A percentile compares a stretch with the other conserved stretches of the same genome.
Conservation (phyloP, 1,140 invertebrate genomes). For the Leptinotarsa undecemlineata region DNA sequence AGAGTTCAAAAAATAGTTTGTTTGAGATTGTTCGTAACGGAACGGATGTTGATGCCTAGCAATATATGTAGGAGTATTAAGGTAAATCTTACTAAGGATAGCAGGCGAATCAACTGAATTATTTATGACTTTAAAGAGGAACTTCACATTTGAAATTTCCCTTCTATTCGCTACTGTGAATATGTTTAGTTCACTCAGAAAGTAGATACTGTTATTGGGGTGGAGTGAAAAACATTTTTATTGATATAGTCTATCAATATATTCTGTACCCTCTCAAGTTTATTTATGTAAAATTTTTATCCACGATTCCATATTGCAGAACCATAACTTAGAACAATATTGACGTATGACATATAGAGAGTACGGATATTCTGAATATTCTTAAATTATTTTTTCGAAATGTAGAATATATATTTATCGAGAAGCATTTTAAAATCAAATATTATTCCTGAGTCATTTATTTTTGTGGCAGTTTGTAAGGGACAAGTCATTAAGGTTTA, state of each 20-base stretch:
- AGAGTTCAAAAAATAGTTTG: too few relatives aligned
- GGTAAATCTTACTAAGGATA: constrained; percentile 1
- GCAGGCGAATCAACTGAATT: constrained; percentile 4
- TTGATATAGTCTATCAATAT: neutral
- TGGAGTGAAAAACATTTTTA: neutral
- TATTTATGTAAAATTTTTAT: neutral
- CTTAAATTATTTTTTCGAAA: too few relatives aligned
- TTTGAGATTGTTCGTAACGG: neutral
- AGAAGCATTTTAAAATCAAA: too few relatives aligned
- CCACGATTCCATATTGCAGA: constrained; percentile 1
- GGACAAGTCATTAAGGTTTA: neutral
- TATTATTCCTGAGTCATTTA: neutral
- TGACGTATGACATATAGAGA: neutral
- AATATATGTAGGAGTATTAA: neutral
- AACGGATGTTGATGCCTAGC: neutral
- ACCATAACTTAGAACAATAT: neutral
- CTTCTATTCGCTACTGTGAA: constrained; percentile 7
- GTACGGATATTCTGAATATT: too few relatives aligned
- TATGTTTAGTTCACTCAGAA: neutral
- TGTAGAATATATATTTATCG: too few relatives aligned
- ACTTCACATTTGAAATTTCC: neutral
- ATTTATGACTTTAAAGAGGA: neutral
- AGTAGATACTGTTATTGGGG: neutral
- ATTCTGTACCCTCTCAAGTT: neutral
- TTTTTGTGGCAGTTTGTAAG: neutral